Percentiles rank a stretch among this genome's conserved stretches.
phyloP scores from a whole-genome alignment of 2,113 vertebrate genomes.

The Oncorhynchus masou region DNA sequence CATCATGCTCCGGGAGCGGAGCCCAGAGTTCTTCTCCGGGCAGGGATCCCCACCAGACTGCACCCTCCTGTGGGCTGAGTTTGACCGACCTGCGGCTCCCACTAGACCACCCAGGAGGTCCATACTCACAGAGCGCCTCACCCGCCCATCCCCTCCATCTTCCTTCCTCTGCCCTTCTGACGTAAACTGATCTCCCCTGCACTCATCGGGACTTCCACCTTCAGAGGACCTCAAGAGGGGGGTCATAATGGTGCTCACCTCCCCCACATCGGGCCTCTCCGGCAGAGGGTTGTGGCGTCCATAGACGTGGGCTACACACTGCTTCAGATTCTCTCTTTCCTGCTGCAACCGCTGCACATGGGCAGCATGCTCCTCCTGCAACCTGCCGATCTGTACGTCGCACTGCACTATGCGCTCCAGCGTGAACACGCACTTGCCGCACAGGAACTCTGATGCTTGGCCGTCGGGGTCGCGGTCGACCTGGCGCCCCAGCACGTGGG shows the following conservation, averaged over 20 bases:
- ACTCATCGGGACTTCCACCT: conserved; percentile 28
- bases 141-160: conserved; percentile 35
- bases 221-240: conserved; percentile 8
- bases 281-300: conserved; percentile 58
- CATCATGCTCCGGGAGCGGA: conserved; percentile 58
- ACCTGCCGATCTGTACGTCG: conserved; percentile 62
- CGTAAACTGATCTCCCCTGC: conserved; percentile 4
- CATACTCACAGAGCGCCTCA: conserved; percentile 68
- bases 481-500: conserved; percentile 67
- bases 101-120: conserved; percentile 57
- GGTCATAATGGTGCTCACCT: conserved; percentile 27
- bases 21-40: conserved; percentile 34
- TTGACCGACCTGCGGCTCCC: conserved; percentile 10
- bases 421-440: conserved; percentile 75
- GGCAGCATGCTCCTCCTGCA: conserved; percentile 59
- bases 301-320: conserved; percentile 71
- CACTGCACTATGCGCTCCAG: conserved; percentile 71
- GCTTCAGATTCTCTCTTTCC: conserved; percentile 65
- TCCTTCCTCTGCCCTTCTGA: conserved; percentile 26
- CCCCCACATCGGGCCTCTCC: neutral
- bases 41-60: conserved; percentile 44
- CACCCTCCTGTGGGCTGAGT: conserved; percentile 30
- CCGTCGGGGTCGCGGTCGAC: conserved; percentile 67
- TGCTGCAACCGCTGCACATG: conserved; percentile 63
- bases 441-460: conserved; percentile 69